Percentiles rank a stretch among this genome's conserved stretches.
Conservation (phyloP, 2,113 vertebrate genomes). For the Podilymbus podiceps region DNA sequence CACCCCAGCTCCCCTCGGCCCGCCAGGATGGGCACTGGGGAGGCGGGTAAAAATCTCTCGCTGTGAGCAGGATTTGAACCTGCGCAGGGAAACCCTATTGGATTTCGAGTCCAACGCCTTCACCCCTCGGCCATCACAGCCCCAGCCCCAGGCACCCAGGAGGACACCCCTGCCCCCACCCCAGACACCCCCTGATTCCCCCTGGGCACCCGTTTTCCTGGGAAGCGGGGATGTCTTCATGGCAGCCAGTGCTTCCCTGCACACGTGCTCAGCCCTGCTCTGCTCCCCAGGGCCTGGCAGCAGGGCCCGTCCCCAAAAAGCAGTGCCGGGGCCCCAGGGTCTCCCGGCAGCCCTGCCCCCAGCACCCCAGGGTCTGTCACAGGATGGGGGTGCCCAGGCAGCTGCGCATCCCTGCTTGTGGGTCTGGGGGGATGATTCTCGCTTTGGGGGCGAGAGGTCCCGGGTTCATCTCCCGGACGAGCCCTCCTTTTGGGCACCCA, state of each 20-base stretch:
- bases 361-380: neutral
- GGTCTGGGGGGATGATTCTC: conserved; percentile 35
- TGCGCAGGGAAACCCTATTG: neutral
- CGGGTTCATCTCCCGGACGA: neutral
- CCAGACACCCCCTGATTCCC: no score
- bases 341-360: neutral
- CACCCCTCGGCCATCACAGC: neutral
- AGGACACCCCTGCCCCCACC: no score
- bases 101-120: neutral
- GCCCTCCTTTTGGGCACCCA: neutral
- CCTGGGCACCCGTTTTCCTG: fast-evolving
- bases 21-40: fast-evolving
- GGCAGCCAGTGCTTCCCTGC: neutral
- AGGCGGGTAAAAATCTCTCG: fast-evolving
- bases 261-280: neutral
- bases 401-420: neutral
- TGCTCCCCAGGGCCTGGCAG: neutral
- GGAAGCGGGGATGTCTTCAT: no score
- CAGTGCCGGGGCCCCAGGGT: no score
- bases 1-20: no score
- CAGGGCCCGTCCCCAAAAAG: no score
- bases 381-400: neutral
- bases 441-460: conserved; percentile 59
- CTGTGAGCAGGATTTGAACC: conserved; percentile 7
- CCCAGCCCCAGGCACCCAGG: fast-evolving